phyloP scores from a whole-genome alignment of 2,797 vertebrate genomes.

The Lacerta viridis region DNA sequence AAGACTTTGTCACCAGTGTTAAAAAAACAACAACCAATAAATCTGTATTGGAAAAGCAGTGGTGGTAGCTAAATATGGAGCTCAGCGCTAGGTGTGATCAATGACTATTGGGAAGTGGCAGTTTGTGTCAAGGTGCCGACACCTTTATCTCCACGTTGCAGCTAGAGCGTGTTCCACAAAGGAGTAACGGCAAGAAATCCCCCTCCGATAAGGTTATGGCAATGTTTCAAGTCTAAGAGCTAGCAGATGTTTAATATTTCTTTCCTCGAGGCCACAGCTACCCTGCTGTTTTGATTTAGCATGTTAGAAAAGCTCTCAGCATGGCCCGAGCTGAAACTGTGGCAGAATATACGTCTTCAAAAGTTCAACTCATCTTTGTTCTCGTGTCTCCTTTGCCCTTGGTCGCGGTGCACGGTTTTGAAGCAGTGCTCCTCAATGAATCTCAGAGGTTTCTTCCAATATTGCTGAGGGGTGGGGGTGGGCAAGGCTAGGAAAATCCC shows the following conservation, averaged over 20 bases:
- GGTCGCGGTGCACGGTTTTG: slow-evolving; percentile 55
- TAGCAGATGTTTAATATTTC: slow-evolving; percentile 70
- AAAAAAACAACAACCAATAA: neutral
- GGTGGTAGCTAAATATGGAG: slow-evolving; percentile 29
- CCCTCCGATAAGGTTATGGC: slow-evolving; percentile 37
- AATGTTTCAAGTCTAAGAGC: slow-evolving; percentile 65
- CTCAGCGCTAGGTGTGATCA: neutral
- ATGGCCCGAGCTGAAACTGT: slow-evolving; percentile 65
- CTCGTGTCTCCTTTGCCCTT: slow-evolving; percentile 64
- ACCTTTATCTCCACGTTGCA: slow-evolving; percentile 12
- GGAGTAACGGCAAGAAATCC: slow-evolving; percentile 49
- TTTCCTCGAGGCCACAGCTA: slow-evolving; percentile 66
- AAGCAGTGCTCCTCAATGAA: slow-evolving; percentile 47
- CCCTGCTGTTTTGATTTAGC: slow-evolving; percentile 79
- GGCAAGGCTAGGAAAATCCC: neutral
- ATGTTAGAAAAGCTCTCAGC: slow-evolving; percentile 66
- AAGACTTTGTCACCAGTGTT: neutral
- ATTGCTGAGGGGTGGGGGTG: slow-evolving; percentile 25
- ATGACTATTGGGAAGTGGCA: slow-evolving; percentile 17
- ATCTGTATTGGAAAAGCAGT: slow-evolving; percentile 5
- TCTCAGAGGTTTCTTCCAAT: slow-evolving; percentile 56
- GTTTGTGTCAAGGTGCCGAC: slow-evolving; percentile 39
- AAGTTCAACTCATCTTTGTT: slow-evolving; percentile 59
- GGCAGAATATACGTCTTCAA: slow-evolving; percentile 65
- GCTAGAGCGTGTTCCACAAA: slow-evolving; percentile 24